Base-by-base conservation (phyloP, 2,113 vertebrate genomes). In the Sinocyclocheilus anophthalmus region DNA sequence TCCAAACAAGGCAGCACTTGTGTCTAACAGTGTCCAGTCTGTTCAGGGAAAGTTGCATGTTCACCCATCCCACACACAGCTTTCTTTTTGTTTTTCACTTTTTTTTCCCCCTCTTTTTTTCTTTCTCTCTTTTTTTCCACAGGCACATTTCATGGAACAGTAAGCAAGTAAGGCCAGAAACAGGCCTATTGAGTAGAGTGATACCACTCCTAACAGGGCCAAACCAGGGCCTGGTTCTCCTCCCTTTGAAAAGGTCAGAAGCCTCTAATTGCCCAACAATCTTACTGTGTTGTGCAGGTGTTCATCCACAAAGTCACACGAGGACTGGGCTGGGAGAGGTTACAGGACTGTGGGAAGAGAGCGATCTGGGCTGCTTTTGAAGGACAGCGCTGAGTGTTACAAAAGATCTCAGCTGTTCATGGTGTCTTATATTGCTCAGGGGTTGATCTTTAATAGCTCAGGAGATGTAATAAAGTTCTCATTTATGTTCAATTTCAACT, bases 91-190 rank as follows among this genome's bases (percentile, higher is more conserved):
- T n/a, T n/a, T n/a, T n/a, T n/a, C n/a, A n/a, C n/a, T n/a, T n/a
- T n/a, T n/a, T n/a, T n/a, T n/a, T n/a, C n/a, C n/a, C n/a, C n/a
- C n/a, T n/a, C n/a, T n/a, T n/a, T n/a, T n/a, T n/a, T n/a, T n/a
- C n/a, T n/a, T n/a, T n/a, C n/a, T n/a, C n/a, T n/a, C n/a, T n/a
- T n/a, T n/a, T n/a, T n/a, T n/a, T n/a, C n/a, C n/a, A n/a, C 95
- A 94, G 93, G 94, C 91, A 85, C 92, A 94, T 95, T 96, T 96
- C 94, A 96, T 95, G 95, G 94, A 95, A 95, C 93, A 94, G 92
- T 95, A 95, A 96, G 95, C 95, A 95, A 96, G 95, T 93, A 95
- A 93, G 93, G 93, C 96, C 94, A 96, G 92, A 94, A 94, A 93
- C 92, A 94, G 89, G 89, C 92, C 95, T 91, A 90, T 95, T 94